Conservation (phyloP, 2,888 invertebrate genomes). For the Amiota mariae region DNA sequence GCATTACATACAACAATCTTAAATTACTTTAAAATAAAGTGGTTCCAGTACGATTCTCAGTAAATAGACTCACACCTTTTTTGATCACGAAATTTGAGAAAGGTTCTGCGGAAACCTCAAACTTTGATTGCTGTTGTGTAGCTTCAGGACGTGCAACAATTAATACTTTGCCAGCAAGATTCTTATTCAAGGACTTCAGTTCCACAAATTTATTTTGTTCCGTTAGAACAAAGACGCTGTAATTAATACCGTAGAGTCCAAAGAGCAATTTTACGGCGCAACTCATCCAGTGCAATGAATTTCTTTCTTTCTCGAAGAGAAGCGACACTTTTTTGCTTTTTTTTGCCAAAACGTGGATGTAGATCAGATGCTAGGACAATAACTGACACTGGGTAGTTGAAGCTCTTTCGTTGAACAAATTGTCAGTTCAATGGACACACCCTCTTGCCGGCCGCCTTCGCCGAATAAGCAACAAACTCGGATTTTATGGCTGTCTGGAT, state of each 20-base stretch:
- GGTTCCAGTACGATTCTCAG: slow-evolving; percentile 60
- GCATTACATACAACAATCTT: neutral
- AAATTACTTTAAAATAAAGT: slow-evolving; percentile 20
- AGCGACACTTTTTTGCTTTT: slow-evolving; percentile 77
- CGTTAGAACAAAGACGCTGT: slow-evolving; percentile 71
- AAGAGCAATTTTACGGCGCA: slow-evolving; percentile 80
- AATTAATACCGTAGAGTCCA: slow-evolving; percentile 80
- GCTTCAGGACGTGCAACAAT: slow-evolving; percentile 51
- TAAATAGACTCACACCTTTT: slow-evolving; percentile 53
- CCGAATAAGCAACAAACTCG: slow-evolving; percentile 75
- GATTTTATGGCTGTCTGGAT: slow-evolving; percentile 90
- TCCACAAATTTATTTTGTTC: slow-evolving; percentile 46
- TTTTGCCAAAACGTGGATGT: slow-evolving; percentile 57
- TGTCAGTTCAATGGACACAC: slow-evolving; percentile 80
- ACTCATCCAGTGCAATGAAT: slow-evolving; percentile 73
- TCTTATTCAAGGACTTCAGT: slow-evolving; percentile 49
- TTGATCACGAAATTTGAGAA: slow-evolving; percentile 61
- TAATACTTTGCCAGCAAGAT: slow-evolving; percentile 55
- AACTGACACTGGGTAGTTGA: slow-evolving; percentile 52
- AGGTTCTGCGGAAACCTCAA: slow-evolving; percentile 45
- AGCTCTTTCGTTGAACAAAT: slow-evolving; percentile 76
- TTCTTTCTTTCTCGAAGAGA: slow-evolving; percentile 80
- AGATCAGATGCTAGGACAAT: slow-evolving; percentile 57
- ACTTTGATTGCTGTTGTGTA: slow-evolving; percentile 34
- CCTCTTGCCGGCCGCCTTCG: slow-evolving; percentile 66